These are phyloP conservation scores for Canis aureus DNA, from an alignment of 2,113 vertebrate genomes.

Conservation along the genomic window DNA sequence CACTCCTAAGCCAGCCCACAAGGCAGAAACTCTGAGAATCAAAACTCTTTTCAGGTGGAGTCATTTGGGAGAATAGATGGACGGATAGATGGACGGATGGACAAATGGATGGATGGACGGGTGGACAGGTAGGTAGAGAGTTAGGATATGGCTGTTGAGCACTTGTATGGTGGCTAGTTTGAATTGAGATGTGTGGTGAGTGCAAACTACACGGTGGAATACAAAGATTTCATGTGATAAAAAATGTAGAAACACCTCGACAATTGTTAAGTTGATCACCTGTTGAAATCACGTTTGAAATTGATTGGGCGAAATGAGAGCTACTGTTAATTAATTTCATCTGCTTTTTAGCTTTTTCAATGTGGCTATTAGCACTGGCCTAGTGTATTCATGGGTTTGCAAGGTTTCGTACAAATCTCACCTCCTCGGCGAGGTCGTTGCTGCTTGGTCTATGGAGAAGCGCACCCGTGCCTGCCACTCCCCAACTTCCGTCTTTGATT, in stretches of 20 bases:
- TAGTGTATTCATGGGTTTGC: neutral
- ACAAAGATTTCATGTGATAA: neutral
- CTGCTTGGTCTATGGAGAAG: neutral
- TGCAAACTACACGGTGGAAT: neutral
- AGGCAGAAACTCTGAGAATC: neutral
- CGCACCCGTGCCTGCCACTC: neutral
- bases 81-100: neutral
- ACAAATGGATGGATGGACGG: neutral
- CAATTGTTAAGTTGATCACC: conserved; percentile 5
- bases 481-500: neutral
- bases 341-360: conserved; percentile 44
- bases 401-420: conserved; percentile 42
- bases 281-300: conserved; percentile 13
- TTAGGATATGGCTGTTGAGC: neutral
- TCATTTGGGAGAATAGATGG: neutral
- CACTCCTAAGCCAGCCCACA: neutral
- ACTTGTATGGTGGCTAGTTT: neutral
- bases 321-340: conserved; percentile 7
- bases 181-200: neutral
- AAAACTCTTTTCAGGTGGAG: neutral
- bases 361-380: neutral
- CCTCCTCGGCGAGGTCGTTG: neutral
- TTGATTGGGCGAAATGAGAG: conserved; percentile 4
- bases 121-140: neutral
- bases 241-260: neutral